Evolutionary conservation across 2,113 vertebrate genomes (phyloP).

Genomic region (Ahaetulla prasina): DNA sequence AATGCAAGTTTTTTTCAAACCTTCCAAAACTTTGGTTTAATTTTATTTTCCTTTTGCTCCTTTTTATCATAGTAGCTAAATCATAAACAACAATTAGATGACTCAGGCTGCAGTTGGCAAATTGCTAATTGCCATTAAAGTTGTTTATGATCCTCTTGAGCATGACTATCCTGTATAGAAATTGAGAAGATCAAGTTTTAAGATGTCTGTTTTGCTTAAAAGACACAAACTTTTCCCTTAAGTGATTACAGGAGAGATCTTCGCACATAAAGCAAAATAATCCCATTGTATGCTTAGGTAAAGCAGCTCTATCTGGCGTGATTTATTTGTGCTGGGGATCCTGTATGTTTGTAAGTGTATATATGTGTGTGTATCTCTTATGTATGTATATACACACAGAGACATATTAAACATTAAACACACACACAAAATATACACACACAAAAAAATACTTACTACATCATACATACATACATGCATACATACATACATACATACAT

Average conservation of each 20-base stretch:
- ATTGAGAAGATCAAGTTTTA: constrained; percentile 50
- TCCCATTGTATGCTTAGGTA: constrained; percentile 51
- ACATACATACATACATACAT: no score
- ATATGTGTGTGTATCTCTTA: not conserved
- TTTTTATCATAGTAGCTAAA: constrained; percentile 58
- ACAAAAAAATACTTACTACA: no score
- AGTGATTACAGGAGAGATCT: constrained; percentile 44
- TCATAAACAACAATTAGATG: constrained; percentile 71
- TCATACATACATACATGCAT: no score
- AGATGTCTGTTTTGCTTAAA: constrained; percentile 45
- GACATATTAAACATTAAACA: not conserved
- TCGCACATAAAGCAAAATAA: constrained; percentile 66
- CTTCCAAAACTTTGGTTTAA: constrained; percentile 49
- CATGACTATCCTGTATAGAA: constrained; percentile 44
- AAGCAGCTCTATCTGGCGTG: constrained; percentile 42
- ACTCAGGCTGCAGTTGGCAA: constrained; percentile 62
- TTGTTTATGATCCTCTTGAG: constrained; percentile 60
- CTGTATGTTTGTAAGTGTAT: not conserved
- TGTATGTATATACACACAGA: not conserved
- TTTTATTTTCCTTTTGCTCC: constrained; percentile 36
- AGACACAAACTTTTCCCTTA: constrained; percentile 39
- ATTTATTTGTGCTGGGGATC: constrained; percentile 49
- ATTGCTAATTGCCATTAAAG: constrained; percentile 67
- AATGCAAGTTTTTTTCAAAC: constrained; percentile 48
- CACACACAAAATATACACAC: not conserved